phyloP scores from a whole-genome alignment of 2,113 vertebrate species.

The Falco punctatus region DNA sequence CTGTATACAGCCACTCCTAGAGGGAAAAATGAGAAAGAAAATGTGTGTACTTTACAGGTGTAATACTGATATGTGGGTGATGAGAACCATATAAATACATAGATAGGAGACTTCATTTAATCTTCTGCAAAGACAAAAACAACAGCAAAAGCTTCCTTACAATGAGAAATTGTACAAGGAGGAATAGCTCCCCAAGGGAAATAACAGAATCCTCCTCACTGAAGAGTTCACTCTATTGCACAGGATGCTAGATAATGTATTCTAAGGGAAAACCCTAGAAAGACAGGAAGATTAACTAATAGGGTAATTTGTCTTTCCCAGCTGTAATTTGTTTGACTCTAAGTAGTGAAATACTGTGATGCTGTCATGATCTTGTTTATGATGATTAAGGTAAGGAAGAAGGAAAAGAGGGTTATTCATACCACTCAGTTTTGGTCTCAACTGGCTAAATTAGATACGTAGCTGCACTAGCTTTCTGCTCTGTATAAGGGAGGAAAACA shows the following conservation, averaged over 20 bases:
- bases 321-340: slow-evolving; percentile 62
- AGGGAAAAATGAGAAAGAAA: not conserved
- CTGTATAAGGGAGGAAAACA: not conserved
- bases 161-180: slow-evolving; percentile 25
- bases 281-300: slow-evolving; percentile 65
- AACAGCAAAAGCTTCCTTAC: slow-evolving; percentile 18
- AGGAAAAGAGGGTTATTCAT: slow-evolving; percentile 21
- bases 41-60: not conserved
- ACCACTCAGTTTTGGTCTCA: not conserved
- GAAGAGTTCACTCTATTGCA: slow-evolving; percentile 23
- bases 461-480: not conserved
- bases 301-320: slow-evolving; percentile 57
- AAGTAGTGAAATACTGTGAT: slow-evolving; percentile 61
- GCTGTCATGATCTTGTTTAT: slow-evolving; percentile 65
- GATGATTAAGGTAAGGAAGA: slow-evolving; percentile 60
- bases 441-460: not conserved
- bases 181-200: slow-evolving; percentile 47
- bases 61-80: not conserved
- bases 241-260: slow-evolving; percentile 32
- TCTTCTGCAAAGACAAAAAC: slow-evolving; percentile 27
- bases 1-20: not conserved
- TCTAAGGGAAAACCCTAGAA: slow-evolving; percentile 51
- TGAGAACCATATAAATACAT: slow-evolving; percentile 14
- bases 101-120: slow-evolving; percentile 13
- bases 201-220: slow-evolving; percentile 38